Evolutionary conservation across 2,888 invertebrate species (phyloP), one percentile per base, ranked within the genome.

Genomic region (Malachius bipustulatus): DNA sequence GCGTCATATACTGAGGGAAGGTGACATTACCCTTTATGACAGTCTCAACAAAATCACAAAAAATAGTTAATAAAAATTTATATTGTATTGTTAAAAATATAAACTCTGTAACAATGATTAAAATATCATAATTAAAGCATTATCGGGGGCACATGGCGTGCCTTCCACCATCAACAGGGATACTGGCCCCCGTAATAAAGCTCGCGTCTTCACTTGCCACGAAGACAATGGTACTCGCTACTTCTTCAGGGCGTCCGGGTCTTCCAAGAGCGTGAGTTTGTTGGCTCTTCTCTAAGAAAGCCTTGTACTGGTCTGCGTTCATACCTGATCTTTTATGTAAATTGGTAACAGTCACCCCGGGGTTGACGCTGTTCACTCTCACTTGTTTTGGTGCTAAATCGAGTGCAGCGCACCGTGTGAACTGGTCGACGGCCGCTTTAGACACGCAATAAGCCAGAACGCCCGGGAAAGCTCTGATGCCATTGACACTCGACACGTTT

Each of bases 91-190:
- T n/a, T n/a, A n/a, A n/a, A n/a, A n/a, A n/a, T n/a, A n/a, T n/a
- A n/a, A n/a, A n/a, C n/a, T n/a, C n/a, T n/a, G n/a, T n/a, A n/a
- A n/a, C n/a, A n/a, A n/a, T n/a, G n/a, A n/a, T n/a, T n/a, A n/a
- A n/a, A n/a, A n/a, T n/a, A n/a, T n/a, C n/a, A n/a, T n/a, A n/a
- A n/a, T n/a, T n/a, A n/a, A n/a, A n/a, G n/a, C n/a, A n/a, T 72
- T 75, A 89, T 52, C 93, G 75, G 6, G 93, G 91, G 52, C 93
- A 93, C 82, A 91, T 84, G 4, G 83, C 85, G 61, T 91, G 88
- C 30, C 93, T 71, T 0, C 97, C 97, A 13, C 97, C 97, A 62
- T 97, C 97, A 0, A 96, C 84, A 0, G 91, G 83, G 14, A 98
- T 48, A 37, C 78, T 80, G 3, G 74, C 83, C 3, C 93, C 96